Evolutionary conservation across 2,113 vertebrate species (phyloP).

Genomic region (Thermophis baileyi): DNA sequence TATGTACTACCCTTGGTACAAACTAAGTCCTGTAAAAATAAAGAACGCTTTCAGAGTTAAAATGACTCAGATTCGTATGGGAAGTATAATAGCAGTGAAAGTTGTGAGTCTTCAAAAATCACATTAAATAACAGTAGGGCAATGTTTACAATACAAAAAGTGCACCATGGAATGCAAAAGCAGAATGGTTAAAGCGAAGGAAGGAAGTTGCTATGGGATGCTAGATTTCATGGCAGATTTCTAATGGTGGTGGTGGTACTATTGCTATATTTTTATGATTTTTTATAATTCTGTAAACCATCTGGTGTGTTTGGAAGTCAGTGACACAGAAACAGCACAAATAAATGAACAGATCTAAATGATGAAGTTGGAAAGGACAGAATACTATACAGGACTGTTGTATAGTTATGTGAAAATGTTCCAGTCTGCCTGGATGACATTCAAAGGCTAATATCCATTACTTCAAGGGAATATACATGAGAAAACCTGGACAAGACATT

Average conservation of each 20-base stretch:
- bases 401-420: not conserved
- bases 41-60: not conserved
- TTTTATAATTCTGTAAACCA: not conserved
- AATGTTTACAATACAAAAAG: not conserved
- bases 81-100: not conserved
- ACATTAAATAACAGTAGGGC: not conserved
- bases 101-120: not conserved
- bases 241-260: not conserved
- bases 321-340: not conserved
- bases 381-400: not conserved
- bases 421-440: not conserved
- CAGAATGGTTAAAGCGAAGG: not conserved
- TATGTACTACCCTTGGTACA: not conserved
- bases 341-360: not conserved
- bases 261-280: not conserved
- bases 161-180: not conserved
- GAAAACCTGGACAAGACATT: not conserved
- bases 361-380: not conserved
- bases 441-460: not conserved
- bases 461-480: not conserved
- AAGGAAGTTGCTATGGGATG: not conserved
- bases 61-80: not conserved
- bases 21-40: not conserved
- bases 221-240: not conserved
- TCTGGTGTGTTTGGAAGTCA: not conserved